Base-by-base conservation (phyloP, 1,140 invertebrate genomes). In the Contarinia nasturtii region DNA sequence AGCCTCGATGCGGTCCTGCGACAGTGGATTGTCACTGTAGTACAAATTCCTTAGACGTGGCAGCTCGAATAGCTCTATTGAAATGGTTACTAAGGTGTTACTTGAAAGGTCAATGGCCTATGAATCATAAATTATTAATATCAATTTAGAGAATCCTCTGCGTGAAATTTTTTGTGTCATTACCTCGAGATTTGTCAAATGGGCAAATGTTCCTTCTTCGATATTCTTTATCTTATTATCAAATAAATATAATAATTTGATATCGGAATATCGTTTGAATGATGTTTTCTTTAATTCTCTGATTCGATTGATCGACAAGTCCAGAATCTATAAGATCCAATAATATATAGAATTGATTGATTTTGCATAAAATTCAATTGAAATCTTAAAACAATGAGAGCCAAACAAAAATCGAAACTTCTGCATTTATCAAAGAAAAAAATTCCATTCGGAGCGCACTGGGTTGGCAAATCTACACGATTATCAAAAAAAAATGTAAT, bases 151-250 rank as follows among this genome's bases (percentile, higher is more conserved):
- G n/a, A n/a, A n/a, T n/a, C n/a, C n/a, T n/a, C n/a, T n/a, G n/a
- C n/a, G n/a, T n/a, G n/a, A n/a, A n/a, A n/a, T n/a, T n/a, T n/a
- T n/a, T n/a, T n/a, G n/a, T 42, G 19, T 37, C 2, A 41, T 42
- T 54, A 63, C 61, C 59, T 63, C 62, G 33, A 75, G 54, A 50
- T 61, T 58, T 36, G 66, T 65, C 27, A 73, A 59, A 15, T 66
- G 63, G 7, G 59, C 56, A 52, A 77, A 73, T 2, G 70, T 66
- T 46, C 69, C 61, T 27, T 68, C 62, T 48, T 76, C 71, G 36
- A 77, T 70, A 19, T 63, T 64, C 55, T 68, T 67, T 51, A 77
- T 72, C 57, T 71, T 66, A 50, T 77, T 77, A 50, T 77, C 75
- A 47, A 66, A 64, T 52, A 77, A 64, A 57, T 76, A 73, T 48